These are phyloP conservation scores for Mesitornis unicolor DNA, from an alignment of 2,113 vertebrate species.

Conservation along the genomic window DNA sequence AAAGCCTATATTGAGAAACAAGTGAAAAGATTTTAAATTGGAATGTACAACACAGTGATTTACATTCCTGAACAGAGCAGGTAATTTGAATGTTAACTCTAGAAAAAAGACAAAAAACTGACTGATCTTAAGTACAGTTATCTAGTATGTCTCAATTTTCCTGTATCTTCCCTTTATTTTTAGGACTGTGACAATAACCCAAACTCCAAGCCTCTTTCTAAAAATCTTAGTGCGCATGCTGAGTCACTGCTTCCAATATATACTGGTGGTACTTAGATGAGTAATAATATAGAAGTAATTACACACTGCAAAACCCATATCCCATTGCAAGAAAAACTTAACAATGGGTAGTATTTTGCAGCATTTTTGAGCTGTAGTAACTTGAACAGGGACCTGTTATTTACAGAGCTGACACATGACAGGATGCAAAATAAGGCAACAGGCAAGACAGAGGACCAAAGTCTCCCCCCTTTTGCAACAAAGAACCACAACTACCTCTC, in stretches of 20 bases:
- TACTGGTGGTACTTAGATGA: not conserved
- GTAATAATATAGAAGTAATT: not conserved
- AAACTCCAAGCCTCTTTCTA: not conserved
- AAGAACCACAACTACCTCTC: rapidly evolving
- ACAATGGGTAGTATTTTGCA: not conserved
- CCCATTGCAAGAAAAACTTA: not conserved
- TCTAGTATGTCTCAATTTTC: not conserved
- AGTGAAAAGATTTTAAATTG: not conserved
- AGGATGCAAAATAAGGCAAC: not conserved
- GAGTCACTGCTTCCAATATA: not conserved
- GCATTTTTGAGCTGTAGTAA: not conserved
- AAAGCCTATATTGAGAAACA: not conserved
- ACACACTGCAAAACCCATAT: not conserved
- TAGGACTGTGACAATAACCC: not conserved
- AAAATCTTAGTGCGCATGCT: not conserved
- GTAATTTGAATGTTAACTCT: not conserved
- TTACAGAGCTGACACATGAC: not conserved
- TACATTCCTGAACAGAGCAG: not conserved
- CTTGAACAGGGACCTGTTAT: not conserved
- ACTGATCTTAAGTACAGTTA: not conserved
- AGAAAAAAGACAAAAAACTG: not conserved
- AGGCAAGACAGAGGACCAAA: rapidly evolving
- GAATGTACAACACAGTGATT: not conserved
- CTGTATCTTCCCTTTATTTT: not conserved
- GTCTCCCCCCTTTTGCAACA: not conserved